Percentiles rank a stretch among this genome's conserved stretches.
Conservation (phyloP, 2,888 invertebrate species). For the Dicycla oo region DNA sequence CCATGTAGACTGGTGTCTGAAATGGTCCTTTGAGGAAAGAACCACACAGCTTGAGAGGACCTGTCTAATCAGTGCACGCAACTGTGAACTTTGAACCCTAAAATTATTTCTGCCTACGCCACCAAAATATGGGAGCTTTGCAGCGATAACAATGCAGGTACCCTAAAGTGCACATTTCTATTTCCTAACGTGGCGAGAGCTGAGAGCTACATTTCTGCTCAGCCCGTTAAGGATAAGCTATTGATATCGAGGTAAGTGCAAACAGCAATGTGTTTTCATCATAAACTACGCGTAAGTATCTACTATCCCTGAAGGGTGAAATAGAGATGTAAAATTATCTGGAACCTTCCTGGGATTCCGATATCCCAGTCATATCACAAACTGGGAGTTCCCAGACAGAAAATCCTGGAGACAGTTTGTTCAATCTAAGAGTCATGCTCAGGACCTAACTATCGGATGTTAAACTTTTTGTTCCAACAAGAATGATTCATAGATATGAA, state of each 20-base stretch:
- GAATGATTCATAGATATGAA: slow-evolving; percentile 21
- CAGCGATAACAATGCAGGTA: slow-evolving; percentile 30
- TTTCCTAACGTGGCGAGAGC: slow-evolving; percentile 43
- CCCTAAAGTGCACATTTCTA: slow-evolving; percentile 48
- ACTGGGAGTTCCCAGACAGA: slow-evolving; percentile 9
- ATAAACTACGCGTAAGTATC: slow-evolving; percentile 26
- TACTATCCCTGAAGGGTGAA: slow-evolving; percentile 18
- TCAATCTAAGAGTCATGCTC: slow-evolving; percentile 22
- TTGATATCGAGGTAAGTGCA: slow-evolving; percentile 50
- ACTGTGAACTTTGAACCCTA: slow-evolving; percentile 22
- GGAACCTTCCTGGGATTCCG: neutral
- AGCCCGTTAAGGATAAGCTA: slow-evolving; percentile 51
- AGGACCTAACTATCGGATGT: neutral
- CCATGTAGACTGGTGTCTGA: no score
- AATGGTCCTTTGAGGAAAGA: no score
- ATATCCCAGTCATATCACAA: slow-evolving; percentile 6
- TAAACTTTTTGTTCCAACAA: slow-evolving; percentile 23
- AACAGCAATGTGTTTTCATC: slow-evolving; percentile 36
- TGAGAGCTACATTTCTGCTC: slow-evolving; percentile 35
- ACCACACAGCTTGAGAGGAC: no score
- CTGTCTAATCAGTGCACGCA: no score
- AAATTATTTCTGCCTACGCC: slow-evolving; percentile 10
- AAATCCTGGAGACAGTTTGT: slow-evolving; percentile 22
- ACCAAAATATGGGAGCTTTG: slow-evolving; percentile 17
- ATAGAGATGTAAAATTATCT: slow-evolving; percentile 36